Evolutionary conservation across 2,888 invertebrate species (phyloP).

Genomic region (Tromatobia lineatoria): DNA sequence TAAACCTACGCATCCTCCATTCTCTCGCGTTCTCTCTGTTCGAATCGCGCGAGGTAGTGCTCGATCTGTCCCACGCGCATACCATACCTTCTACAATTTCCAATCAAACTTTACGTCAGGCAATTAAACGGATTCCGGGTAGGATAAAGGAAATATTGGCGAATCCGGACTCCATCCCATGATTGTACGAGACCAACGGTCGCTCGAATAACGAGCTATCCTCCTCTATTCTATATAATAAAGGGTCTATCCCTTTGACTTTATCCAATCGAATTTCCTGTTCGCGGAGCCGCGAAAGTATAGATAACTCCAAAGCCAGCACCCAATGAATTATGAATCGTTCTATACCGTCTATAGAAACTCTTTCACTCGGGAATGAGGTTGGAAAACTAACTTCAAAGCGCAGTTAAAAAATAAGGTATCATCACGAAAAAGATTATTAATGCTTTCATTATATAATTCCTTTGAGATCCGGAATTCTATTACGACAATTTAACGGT

Average conservation of each 20-base stretch:
- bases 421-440: neutral
- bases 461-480: too few relatives aligned
- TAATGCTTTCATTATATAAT: neutral
- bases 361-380: neutral
- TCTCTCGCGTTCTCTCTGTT: conserved; percentile 28
- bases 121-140: conserved; percentile 60
- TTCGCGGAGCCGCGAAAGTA: conserved; percentile 18
- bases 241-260: conserved; percentile 35
- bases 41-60: neutral
- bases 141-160: conserved; percentile 36
- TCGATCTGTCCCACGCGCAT: conserved; percentile 4
- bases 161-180: conserved; percentile 14
- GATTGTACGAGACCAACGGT: conserved; percentile 27
- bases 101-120: conserved; percentile 62
- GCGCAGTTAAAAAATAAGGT: neutral
- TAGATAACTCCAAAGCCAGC: conserved; percentile 1
- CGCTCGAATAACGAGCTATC: conserved; percentile 4
- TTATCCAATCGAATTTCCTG: conserved; percentile 25
- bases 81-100: conserved; percentile 47
- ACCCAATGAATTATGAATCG: conserved; percentile 47
- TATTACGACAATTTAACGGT: too few relatives aligned
- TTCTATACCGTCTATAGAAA: conserved; percentile 16
- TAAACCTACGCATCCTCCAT: conserved; percentile 14
- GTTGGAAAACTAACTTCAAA: neutral
- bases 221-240: conserved; percentile 6